phyloP scores from a whole-genome alignment of 2,888 invertebrate species.

The Meandrusa payeni region DNA sequence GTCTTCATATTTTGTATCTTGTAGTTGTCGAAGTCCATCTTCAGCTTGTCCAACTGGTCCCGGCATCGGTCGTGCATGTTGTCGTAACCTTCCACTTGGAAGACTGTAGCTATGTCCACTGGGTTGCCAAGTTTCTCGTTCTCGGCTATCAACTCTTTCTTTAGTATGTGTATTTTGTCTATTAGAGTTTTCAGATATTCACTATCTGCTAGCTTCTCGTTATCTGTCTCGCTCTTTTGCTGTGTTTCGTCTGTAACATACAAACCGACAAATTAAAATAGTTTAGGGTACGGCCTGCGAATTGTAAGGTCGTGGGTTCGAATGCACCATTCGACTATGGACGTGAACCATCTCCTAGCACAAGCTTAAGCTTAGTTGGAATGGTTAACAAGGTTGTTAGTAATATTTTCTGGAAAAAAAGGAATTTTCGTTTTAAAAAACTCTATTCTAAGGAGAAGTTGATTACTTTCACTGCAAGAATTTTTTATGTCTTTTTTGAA shows the following conservation, averaged over 20 bases:
- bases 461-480: no score
- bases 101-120: slow-evolving; percentile 79
- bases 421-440: no score
- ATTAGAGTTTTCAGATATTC: slow-evolving; percentile 80
- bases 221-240: slow-evolving; percentile 67
- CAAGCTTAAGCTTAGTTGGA: no score
- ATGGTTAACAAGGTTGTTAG: no score
- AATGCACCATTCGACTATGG: no score
- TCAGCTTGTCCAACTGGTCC: slow-evolving; percentile 83
- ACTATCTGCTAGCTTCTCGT: slow-evolving; percentile 65
- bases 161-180: slow-evolving; percentile 83
- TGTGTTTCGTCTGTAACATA: slow-evolving; percentile 42
- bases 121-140: slow-evolving; percentile 82
- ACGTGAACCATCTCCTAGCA: no score
- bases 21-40: slow-evolving; percentile 84
- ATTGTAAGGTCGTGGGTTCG: no score
- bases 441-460: no score
- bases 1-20: slow-evolving; percentile 66
- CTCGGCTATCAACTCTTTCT: slow-evolving; percentile 80
- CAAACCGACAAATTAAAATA: no score
- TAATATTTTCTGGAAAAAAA: no score
- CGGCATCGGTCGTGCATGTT: slow-evolving; percentile 80
- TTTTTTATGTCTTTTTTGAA: no score
- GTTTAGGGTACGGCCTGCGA: no score
- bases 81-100: slow-evolving; percentile 65